Evolutionary conservation across 2,888 invertebrate genomes (phyloP).

Genomic region (Xestia rhomboidea): DNA sequence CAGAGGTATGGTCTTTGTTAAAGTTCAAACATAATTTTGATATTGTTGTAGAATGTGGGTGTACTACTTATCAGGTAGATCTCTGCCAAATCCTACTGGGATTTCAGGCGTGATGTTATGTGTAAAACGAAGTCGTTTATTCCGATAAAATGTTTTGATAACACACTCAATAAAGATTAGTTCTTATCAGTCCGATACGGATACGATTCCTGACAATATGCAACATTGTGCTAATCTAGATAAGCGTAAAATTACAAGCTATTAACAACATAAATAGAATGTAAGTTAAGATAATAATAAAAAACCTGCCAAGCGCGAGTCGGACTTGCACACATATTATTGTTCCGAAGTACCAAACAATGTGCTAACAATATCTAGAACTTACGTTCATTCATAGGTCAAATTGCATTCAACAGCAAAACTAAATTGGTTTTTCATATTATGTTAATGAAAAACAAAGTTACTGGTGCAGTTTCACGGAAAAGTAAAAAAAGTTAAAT

Average conservation of each 20-base stretch:
- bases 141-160: not conserved
- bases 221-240: not conserved
- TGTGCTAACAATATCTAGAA: not conserved
- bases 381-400: not conserved
- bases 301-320: too few relatives aligned
- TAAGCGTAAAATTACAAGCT: not conserved
- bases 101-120: not conserved
- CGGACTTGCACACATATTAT: too few relatives aligned
- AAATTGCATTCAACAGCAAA: not conserved
- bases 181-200: not conserved
- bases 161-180: not conserved
- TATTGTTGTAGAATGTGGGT: not conserved
- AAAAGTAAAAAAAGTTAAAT: too few relatives aligned
- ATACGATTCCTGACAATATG: not conserved
- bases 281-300: too few relatives aligned
- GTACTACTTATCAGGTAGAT: not conserved
- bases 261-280: not conserved
- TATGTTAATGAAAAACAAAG: too few relatives aligned
- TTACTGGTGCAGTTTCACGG: too few relatives aligned
- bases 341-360: too few relatives aligned
- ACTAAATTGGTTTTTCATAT: not conserved
- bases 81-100: not conserved
- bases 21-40: not conserved
- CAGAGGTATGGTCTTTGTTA: not conserved
- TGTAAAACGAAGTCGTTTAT: not conserved